phyloP scores from a whole-genome alignment of 1,140 invertebrate species.

The Zaprionus kolodkinae region DNA sequence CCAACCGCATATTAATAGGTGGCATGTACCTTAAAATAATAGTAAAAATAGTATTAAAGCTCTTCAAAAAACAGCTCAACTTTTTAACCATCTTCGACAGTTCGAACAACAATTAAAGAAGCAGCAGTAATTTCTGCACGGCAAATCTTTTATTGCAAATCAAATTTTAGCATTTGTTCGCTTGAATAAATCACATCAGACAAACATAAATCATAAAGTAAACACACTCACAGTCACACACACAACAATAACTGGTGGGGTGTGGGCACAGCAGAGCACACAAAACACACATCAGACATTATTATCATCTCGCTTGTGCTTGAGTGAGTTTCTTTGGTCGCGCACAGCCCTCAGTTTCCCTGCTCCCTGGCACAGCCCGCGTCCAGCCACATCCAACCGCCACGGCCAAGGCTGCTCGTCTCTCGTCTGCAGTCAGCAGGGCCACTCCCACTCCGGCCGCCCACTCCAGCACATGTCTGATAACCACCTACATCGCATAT shows the following conservation, averaged over 20 bases:
- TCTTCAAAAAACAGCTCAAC: not conserved
- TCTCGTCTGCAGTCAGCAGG: slow-evolving; percentile 18
- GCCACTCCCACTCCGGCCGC: not conserved
- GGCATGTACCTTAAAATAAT: not conserved
- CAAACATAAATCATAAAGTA: slow-evolving; percentile 77
- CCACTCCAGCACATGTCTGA: slow-evolving; percentile 56
- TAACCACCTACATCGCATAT: slow-evolving; percentile 50
- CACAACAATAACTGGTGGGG: slow-evolving; percentile 50
- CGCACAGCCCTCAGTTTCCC: too few relatives aligned
- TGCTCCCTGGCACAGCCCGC: not conserved
- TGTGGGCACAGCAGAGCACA: slow-evolving; percentile 57
- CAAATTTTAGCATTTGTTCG: slow-evolving; percentile 77
- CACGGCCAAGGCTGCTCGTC: slow-evolving; percentile 58
- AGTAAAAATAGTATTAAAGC: slow-evolving; percentile 49
- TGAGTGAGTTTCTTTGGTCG: slow-evolving; percentile 75
- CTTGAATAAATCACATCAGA: slow-evolving; percentile 83
- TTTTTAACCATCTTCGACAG: not conserved
- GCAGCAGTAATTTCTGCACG: not conserved
- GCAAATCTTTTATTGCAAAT: slow-evolving; percentile 72
- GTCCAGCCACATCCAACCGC: slow-evolving; percentile 35
- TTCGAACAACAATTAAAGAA: slow-evolving; percentile 1
- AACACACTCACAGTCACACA: slow-evolving; percentile 41
- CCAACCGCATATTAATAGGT: too few relatives aligned
- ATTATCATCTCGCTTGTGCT: slow-evolving; percentile 83
- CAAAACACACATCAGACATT: slow-evolving; percentile 82